Evolutionary conservation across 2,113 vertebrate genomes (phyloP).

Genomic region (Equus quagga): DNA sequence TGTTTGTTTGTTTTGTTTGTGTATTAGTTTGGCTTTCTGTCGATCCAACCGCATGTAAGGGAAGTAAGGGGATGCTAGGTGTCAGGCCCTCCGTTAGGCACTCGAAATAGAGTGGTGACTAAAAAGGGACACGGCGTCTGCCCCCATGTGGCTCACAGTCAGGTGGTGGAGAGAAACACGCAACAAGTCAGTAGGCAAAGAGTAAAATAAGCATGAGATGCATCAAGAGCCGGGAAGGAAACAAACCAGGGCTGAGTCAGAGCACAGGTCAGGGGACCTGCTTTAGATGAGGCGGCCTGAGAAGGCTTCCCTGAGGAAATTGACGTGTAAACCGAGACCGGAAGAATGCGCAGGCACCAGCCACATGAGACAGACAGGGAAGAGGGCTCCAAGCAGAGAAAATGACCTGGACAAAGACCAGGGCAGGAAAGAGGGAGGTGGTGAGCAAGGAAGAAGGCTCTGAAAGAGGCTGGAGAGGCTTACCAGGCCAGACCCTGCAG

Average conservation of each 20-base stretch:
- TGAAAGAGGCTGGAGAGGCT: too few relatives aligned
- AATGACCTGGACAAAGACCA: not conserved
- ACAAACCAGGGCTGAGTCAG: not conserved
- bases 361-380: not conserved
- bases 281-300: not conserved
- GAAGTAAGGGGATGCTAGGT: not conserved
- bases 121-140: not conserved
- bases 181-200: not conserved
- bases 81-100: not conserved
- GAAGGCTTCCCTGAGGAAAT: not conserved
- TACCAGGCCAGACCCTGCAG: not conserved
- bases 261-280: not conserved
- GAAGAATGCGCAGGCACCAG: not conserved
- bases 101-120: not conserved
- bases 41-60: not conserved
- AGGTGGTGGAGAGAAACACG: not conserved
- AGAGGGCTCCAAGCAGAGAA: not conserved
- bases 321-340: not conserved
- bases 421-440: not conserved
- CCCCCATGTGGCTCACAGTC: not conserved
- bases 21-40: not conserved
- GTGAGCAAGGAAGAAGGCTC: not conserved
- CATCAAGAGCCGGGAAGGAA: not conserved
- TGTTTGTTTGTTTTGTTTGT: not conserved
- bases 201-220: not conserved